These are phyloP conservation scores for Aphidius ervi DNA, from an alignment of 1,140 invertebrate species.

Conservation along the genomic window DNA sequence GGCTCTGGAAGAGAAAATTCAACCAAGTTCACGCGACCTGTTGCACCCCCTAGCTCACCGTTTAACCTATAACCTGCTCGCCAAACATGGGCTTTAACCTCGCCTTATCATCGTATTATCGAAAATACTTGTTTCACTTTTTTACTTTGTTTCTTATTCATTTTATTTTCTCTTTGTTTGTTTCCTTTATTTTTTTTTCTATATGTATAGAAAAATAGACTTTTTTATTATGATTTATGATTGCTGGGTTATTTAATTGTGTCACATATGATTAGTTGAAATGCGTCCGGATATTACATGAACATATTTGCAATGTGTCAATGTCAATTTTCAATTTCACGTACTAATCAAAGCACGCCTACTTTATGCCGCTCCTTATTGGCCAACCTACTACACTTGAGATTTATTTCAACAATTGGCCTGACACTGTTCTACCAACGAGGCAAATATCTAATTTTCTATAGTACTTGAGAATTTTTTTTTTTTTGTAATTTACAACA, in stretches of 20 bases:
- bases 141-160: too few species aligned
- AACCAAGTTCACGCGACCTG: slow-evolving; percentile 54
- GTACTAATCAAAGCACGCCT: slow-evolving; percentile 32
- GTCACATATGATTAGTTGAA: too few species aligned
- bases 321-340: too few species aligned
- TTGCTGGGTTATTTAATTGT: too few species aligned
- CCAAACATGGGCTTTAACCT: slow-evolving; percentile 54
- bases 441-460: slow-evolving; percentile 21
- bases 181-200: too few species aligned
- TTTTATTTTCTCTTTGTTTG: slow-evolving; percentile 1
- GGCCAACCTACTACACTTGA: slow-evolving; percentile 37
- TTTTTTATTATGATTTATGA: too few species aligned
- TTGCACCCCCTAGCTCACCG: slow-evolving; percentile 53
- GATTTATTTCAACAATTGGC: slow-evolving; percentile 46
- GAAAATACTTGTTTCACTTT: slow-evolving; percentile 31
- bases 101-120: slow-evolving; percentile 52
- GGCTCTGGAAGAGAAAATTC: slow-evolving; percentile 53
- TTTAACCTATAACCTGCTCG: slow-evolving; percentile 55
- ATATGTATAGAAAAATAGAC: too few species aligned
- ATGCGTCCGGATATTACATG: too few species aligned
- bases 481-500: too few species aligned
- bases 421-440: slow-evolving; percentile 39
- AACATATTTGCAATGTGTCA: too few species aligned
- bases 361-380: slow-evolving; percentile 47
- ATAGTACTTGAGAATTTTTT: too few species aligned